These are phyloP conservation scores for Argyrosomus regius DNA, from an alignment of 2,797 vertebrate genomes.

Conservation along the genomic window DNA sequence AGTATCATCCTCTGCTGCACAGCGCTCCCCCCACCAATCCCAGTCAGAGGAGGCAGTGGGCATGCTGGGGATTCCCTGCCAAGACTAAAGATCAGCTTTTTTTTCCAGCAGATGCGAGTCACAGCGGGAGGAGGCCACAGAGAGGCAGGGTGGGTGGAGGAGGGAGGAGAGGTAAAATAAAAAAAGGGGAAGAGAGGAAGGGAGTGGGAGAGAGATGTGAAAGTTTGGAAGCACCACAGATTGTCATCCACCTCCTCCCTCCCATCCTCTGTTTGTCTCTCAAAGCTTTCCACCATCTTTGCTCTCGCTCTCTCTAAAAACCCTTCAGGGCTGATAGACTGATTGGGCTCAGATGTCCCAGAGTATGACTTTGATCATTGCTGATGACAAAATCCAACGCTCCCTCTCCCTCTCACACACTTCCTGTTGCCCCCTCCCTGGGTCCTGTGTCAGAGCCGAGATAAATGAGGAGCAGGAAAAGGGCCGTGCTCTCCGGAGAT, in stretches of 20 bases:
- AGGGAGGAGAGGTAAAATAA: background rate
- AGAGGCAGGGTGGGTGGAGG: background rate
- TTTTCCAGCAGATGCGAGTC: conserved; percentile 46
- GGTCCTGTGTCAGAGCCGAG: conserved; percentile 28
- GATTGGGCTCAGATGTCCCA: conserved; percentile 48
- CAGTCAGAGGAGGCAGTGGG: conserved; percentile 10
- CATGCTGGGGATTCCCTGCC: conserved; percentile 54
- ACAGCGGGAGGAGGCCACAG: conserved; percentile 40
- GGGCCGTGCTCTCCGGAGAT: conserved; percentile 22
- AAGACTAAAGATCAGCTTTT: conserved; percentile 49
- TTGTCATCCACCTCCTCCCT: conserved; percentile 20
- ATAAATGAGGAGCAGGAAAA: conserved; percentile 59
- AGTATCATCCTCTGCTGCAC: background rate
- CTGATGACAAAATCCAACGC: conserved; percentile 48
- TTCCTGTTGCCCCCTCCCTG: conserved; percentile 13
- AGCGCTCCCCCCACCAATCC: background rate
- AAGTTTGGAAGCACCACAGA: conserved; percentile 42
- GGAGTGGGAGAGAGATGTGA: conserved; percentile 11
- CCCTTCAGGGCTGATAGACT: conserved; percentile 27
- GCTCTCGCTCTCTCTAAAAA: background rate
- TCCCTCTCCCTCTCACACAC: background rate
- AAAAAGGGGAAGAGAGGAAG: background rate
- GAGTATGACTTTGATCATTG: conserved; percentile 50
- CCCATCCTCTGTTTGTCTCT: conserved; percentile 9
- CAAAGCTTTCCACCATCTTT: conserved; percentile 6